Percentiles rank a stretch among this genome's conserved stretches.
Conservation (phyloP, 2,888 invertebrate genomes). For the Leucoptera coffeella region DNA sequence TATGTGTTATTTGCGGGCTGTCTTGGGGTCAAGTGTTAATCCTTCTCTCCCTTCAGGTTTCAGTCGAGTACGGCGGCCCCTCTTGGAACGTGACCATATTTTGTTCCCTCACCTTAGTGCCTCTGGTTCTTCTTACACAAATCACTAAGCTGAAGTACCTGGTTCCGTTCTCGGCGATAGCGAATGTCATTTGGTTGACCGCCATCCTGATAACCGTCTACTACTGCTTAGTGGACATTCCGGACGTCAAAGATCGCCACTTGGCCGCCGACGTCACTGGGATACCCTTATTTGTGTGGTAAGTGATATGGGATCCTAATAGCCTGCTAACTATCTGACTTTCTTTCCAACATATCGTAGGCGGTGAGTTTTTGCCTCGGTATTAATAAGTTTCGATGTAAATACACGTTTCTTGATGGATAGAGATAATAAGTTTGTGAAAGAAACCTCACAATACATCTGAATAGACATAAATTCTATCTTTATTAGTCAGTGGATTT, state of each 20-base stretch:
- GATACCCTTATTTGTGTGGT: slow-evolving; percentile 82
- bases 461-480: no score
- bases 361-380: no score
- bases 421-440: no score
- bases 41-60: no score
- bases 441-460: no score
- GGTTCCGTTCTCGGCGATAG: slow-evolving; percentile 84
- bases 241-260: slow-evolving; percentile 26
- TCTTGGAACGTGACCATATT: slow-evolving; percentile 56
- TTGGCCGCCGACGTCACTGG: slow-evolving; percentile 47
- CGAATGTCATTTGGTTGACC: slow-evolving; percentile 74
- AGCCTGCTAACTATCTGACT: no score
- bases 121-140: slow-evolving; percentile 64
- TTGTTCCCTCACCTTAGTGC: slow-evolving; percentile 60
- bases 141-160: slow-evolving; percentile 75
- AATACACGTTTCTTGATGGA: no score
- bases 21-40: no score
- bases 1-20: no score
- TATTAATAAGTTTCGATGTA: neutral
- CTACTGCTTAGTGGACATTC: slow-evolving; percentile 62
- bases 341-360: no score
- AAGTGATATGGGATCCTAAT: no score
- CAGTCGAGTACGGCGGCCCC: slow-evolving; percentile 40
- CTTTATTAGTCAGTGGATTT: no score
- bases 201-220: slow-evolving; percentile 79